These are phyloP conservation scores for Tamandua tetradactyla DNA, from an alignment of 2,797 vertebrate species.

Conservation along the genomic window DNA sequence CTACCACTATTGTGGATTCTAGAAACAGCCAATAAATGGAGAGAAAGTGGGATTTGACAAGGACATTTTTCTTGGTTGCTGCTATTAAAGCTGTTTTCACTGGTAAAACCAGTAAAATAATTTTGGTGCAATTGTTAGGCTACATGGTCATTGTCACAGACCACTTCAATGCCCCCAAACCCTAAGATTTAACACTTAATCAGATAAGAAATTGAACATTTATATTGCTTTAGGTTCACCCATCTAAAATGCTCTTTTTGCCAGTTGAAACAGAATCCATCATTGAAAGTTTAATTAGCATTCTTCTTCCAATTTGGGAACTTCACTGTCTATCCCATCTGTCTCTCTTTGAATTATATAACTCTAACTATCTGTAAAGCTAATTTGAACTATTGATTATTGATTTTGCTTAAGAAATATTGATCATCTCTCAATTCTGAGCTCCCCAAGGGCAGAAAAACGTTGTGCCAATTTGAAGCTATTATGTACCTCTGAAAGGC, in stretches of 20 bases:
- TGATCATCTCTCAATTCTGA: neutral
- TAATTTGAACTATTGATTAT: neutral
- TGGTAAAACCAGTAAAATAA: neutral
- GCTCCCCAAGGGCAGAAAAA: neutral
- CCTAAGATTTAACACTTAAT: neutral
- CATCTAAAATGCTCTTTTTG: neutral
- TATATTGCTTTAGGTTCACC: neutral
- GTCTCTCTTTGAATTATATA: neutral
- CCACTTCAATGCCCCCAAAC: neutral
- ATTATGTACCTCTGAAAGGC: too few relatives aligned
- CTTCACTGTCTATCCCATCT: neutral
- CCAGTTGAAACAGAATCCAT: neutral
- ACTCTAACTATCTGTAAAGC: rapidly evolving
- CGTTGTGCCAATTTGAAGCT: too few relatives aligned
- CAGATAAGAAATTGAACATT: neutral
- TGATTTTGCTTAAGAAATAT: neutral
- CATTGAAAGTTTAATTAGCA: neutral
- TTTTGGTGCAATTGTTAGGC: neutral
- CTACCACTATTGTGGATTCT: neutral
- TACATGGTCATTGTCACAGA: neutral
- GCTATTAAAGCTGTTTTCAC: neutral
- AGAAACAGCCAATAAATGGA: neutral
- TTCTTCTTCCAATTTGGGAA: neutral
- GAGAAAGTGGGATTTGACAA: neutral
- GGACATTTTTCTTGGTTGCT: neutral